A percentile compares a stretch with the other conserved stretches of the same genome.
phyloP scores from a whole-genome alignment of 2,797 vertebrate species.

The Parotocinclus haroldoi region DNA sequence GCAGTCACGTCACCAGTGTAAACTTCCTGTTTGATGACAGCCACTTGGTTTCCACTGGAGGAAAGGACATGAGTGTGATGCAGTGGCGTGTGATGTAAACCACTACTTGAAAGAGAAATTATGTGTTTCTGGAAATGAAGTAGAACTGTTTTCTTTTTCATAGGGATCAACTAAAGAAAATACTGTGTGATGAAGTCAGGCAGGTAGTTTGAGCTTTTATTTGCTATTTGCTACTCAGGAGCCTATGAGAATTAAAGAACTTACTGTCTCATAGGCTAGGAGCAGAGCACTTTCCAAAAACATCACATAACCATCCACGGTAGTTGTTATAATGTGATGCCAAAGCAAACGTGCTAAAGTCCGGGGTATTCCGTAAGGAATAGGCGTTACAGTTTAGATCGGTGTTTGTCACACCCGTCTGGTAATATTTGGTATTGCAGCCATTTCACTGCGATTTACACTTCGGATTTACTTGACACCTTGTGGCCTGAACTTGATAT shows the following conservation, averaged over 20 bases:
- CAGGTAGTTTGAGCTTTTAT: conserved; percentile 51
- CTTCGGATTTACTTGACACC: too few relatives aligned
- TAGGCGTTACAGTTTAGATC: conserved; percentile 18
- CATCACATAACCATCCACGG: neutral
- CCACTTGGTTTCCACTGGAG: conserved; percentile 92
- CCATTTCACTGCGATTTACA: neutral
- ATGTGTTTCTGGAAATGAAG: conserved; percentile 2
- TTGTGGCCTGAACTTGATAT: too few relatives aligned
- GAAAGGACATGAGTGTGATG: conserved; percentile 97
- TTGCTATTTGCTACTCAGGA: conserved; percentile 76
- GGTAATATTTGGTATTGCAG: conserved; percentile 43
- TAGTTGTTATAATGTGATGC: conserved; percentile 25
- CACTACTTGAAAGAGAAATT: conserved; percentile 7
- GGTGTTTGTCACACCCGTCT: conserved; percentile 34
- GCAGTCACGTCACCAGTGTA: conserved; percentile 97
- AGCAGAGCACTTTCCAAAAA: conserved; percentile 14
- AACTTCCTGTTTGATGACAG: conserved; percentile 89
- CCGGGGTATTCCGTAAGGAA: neutral
- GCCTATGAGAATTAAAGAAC: conserved; percentile 49
- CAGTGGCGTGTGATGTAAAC: conserved; percentile 91
- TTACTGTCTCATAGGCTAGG: conserved; percentile 15
- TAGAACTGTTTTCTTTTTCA: conserved; percentile 15
- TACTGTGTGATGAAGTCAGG: conserved; percentile 7
- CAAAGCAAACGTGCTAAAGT: conserved; percentile 27
- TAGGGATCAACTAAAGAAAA: conserved; percentile 25